Conservation (phyloP, 2,888 invertebrate genomes). For the Allygus modestus region DNA sequence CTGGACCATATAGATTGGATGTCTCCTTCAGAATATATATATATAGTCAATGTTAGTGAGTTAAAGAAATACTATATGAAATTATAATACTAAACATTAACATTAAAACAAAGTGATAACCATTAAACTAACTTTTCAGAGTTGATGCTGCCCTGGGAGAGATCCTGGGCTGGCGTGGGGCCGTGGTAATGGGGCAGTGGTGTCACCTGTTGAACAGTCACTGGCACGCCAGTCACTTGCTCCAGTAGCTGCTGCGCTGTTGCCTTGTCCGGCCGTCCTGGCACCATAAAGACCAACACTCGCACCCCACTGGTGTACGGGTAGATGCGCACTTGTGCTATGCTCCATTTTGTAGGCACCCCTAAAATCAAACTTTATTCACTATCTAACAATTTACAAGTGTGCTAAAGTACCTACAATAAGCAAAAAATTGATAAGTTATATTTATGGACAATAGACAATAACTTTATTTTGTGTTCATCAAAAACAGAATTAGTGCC, state of each 20-base stretch:
- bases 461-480: no score
- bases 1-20: no score
- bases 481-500: no score
- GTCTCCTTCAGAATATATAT: no score
- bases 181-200: conserved; percentile 76
- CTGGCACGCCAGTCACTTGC: conserved; percentile 87
- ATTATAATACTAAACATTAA: no score
- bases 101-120: no score
- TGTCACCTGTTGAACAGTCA: conserved; percentile 85
- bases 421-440: no score
- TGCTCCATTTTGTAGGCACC: conserved; percentile 85
- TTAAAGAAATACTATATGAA: no score
- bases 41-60: no score
- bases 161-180: conserved; percentile 56
- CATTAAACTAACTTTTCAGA: conserved; percentile 62
- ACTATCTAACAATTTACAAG: neutral
- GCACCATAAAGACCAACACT: conserved; percentile 89
- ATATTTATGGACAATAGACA: no score
- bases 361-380: conserved; percentile 74
- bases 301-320: conserved; percentile 87
- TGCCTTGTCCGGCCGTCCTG: conserved; percentile 84
- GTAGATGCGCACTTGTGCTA: conserved; percentile 86
- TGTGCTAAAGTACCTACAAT: neutral
- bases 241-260: conserved; percentile 86
- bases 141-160: conserved; percentile 60